Base-by-base conservation (phyloP, 2,888 invertebrate genomes). In the Hydropsyche betteni region DNA sequence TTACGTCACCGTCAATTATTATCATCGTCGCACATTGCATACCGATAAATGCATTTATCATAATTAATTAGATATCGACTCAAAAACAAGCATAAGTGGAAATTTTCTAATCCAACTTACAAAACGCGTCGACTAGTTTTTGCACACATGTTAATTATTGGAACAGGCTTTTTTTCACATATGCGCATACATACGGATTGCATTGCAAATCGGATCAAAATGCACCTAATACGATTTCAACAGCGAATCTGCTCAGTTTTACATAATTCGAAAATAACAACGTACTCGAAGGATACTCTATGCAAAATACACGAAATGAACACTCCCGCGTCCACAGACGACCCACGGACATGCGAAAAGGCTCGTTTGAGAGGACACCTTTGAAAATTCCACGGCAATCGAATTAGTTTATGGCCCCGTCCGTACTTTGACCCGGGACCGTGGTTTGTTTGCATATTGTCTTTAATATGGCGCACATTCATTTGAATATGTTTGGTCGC, bases 321-420 rank as follows among this genome's bases (percentile, higher is more conserved):
- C 44, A 24, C 24, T 24, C 24, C 24, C 24, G 24, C 24, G 24
- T 24, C 24, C 24, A 24, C 24, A 24, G 1, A 24, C 24, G 24
- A 24, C 24, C 24, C 24, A 2, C 55, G 55, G 16, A n/a, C 14
- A 64, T 24, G 24, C 8, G 1, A 34, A 64, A 64, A 64, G 64
- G 33, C 36, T 36, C 64, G 64, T 64, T 64, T 64, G 64, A 64
- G 12, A 64, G 64, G 58, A 58, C 24, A 58, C 74, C 55, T 70
- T 75, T 75, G 75, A 75, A 70, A 75, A 50, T 74, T 36, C 70
- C 55, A 55, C 52, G 34, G 16, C 52, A 53, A 69, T 58, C 55
- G 38, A 14, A 44, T 51, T 61, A 36, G 72, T 72, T 72, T 72
- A 72, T 38, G 38, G 34, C 58, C n/a, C 64, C 8, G 61, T 44